Evolutionary conservation across 2,797 vertebrate genomes (phyloP).

Genomic region (Coregonus sp.): DNA sequence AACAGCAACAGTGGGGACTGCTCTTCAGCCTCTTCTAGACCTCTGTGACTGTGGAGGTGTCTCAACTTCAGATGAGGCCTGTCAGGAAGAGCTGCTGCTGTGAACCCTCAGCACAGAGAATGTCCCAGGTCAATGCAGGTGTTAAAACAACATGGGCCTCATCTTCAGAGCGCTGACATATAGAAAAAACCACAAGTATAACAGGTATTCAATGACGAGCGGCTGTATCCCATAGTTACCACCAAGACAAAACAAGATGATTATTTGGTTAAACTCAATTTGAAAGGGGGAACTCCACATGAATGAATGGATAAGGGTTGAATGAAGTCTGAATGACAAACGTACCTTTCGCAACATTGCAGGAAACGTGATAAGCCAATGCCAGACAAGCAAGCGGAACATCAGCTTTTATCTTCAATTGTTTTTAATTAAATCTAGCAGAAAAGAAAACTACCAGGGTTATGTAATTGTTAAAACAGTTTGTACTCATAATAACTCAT

Average conservation of each 20-base stretch:
- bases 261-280: neutral
- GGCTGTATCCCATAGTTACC: neutral
- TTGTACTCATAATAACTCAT: neutral
- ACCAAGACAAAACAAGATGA: neutral
- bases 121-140: constrained; percentile 26
- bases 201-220: constrained; percentile 3
- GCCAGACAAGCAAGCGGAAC: constrained; percentile 14
- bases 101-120: constrained; percentile 9
- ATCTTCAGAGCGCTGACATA: neutral
- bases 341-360: neutral
- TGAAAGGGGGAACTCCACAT: neutral
- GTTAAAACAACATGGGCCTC: constrained; percentile 15
- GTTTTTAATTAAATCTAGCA: constrained; percentile 25
- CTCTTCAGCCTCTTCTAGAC: neutral
- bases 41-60: neutral
- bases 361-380: constrained; percentile 29
- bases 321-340: constrained; percentile 19
- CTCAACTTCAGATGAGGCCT: neutral
- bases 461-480: constrained; percentile 10
- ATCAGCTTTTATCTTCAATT: constrained; percentile 14
- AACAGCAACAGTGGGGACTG: neutral
- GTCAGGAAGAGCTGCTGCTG: constrained; percentile 1
- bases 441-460: constrained; percentile 1
- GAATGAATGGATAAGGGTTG: neutral
- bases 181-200: neutral